Evolutionary conservation across 2,797 vertebrate species (phyloP).

Genomic region (Florisuga fusca): DNA sequence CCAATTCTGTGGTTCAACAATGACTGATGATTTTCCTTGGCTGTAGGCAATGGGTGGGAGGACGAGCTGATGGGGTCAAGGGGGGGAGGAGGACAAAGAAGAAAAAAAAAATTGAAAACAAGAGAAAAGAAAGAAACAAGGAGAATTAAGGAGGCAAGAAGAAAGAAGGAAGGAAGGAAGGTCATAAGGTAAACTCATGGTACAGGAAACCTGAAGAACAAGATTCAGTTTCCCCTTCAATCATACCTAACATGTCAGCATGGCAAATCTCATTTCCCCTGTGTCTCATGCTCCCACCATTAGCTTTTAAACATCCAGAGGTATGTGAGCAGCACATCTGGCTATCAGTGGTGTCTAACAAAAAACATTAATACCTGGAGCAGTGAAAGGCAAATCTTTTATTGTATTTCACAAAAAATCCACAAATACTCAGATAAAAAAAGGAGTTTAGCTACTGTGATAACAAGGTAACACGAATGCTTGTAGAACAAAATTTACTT

Average conservation of each 20-base stretch:
- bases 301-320: neutral
- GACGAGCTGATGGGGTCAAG: neutral
- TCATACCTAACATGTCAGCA: neutral
- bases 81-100: neutral
- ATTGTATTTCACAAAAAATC: neutral
- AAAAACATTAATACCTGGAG: neutral
- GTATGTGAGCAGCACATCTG: neutral
- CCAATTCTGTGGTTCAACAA: neutral
- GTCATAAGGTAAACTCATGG: neutral
- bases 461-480: neutral
- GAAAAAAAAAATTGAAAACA: neutral
- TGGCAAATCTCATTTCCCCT: neutral
- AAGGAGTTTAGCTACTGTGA: neutral
- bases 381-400: neutral
- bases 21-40: neutral
- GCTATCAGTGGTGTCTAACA: neutral
- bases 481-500: neutral
- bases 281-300: neutral
- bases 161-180: neutral
- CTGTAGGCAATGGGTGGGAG: neutral
- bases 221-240: neutral
- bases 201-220: neutral
- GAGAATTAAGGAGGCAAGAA: neutral
- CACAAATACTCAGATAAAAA: neutral
- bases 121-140: neutral